Percentiles rank a stretch among this genome's conserved stretches.
These are phyloP conservation scores for Limanda limanda DNA, from an alignment of 2,113 vertebrate genomes.

Conservation along the genomic window DNA sequence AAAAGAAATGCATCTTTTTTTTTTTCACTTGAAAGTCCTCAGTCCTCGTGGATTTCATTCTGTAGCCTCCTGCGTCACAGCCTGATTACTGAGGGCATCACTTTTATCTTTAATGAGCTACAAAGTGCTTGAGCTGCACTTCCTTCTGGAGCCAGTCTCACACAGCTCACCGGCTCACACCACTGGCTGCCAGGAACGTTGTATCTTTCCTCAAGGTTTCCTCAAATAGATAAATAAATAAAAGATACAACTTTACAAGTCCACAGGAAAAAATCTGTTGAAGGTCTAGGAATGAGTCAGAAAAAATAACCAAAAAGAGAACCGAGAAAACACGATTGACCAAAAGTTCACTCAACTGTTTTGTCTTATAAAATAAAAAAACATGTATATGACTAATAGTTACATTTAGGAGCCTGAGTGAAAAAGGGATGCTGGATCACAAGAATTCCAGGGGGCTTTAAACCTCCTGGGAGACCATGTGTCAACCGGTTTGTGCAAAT, in stretches of 20 bases:
- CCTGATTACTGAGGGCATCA: conserved; percentile 65
- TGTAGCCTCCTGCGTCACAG: conserved; percentile 47
- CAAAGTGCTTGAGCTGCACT: conserved; percentile 67
- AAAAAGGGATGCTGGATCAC: background rate
- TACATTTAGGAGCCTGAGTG: background rate
- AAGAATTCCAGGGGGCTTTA: background rate
- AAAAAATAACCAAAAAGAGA: background rate
- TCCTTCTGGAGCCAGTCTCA: conserved; percentile 42
- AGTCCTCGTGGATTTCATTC: conserved; percentile 52
- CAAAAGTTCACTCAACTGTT: background rate
- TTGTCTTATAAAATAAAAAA: background rate
- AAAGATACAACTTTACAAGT: background rate
- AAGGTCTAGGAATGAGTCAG: background rate
- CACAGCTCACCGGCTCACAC: conserved; percentile 4
- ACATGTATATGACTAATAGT: background rate
- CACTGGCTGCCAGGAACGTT: conserved; percentile 18
- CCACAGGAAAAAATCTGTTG: background rate
- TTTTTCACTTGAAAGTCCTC: conserved; percentile 41
- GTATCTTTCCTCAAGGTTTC: conserved; percentile 11
- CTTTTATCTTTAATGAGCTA: conserved; percentile 71
- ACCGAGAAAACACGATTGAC: background rate
- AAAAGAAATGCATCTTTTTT: conserved; percentile 25
- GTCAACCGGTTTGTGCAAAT: background rate
- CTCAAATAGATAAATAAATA: background rate
- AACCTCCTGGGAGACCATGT: background rate